Conservation (phyloP, 2,888 invertebrate genomes). For the Euphydryas editha region DNA sequence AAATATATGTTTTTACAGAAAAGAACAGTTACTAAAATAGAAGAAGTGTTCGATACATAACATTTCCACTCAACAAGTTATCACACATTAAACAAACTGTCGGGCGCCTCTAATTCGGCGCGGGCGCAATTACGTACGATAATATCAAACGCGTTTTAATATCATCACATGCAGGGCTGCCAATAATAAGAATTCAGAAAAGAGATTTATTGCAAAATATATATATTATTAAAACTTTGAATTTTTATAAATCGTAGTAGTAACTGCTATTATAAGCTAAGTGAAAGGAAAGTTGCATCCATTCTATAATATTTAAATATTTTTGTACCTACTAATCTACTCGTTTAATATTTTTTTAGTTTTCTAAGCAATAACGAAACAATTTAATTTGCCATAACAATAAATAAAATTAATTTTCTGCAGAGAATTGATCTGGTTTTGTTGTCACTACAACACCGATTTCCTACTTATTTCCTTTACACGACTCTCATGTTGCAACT, state of each 20-base stretch:
- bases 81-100: conserved; percentile 59
- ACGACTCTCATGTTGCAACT: too few relatives aligned
- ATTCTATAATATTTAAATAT: too few relatives aligned
- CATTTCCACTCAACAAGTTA: conserved; percentile 5
- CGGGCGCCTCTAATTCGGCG: conserved; percentile 61
- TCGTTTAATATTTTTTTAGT: too few relatives aligned
- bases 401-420: too few relatives aligned
- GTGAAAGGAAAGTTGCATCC: too few relatives aligned
- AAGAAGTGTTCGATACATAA: background rate
- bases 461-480: too few relatives aligned
- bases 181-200: conserved; percentile 26
- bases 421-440: too few relatives aligned
- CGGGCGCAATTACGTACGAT: conserved; percentile 65
- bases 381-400: too few relatives aligned
- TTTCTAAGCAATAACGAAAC: too few relatives aligned
- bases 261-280: too few relatives aligned
- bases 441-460: too few relatives aligned
- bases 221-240: background rate
- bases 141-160: conserved; percentile 68
- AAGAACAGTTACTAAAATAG: background rate
- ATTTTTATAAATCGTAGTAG: conserved; percentile 20
- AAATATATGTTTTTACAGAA: background rate
- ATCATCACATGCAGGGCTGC: conserved; percentile 63
- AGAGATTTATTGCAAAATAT: conserved; percentile 4
- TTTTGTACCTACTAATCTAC: too few relatives aligned